Conservation (phyloP, 2,113 vertebrate genomes). For the Mionectes macconnelli region DNA sequence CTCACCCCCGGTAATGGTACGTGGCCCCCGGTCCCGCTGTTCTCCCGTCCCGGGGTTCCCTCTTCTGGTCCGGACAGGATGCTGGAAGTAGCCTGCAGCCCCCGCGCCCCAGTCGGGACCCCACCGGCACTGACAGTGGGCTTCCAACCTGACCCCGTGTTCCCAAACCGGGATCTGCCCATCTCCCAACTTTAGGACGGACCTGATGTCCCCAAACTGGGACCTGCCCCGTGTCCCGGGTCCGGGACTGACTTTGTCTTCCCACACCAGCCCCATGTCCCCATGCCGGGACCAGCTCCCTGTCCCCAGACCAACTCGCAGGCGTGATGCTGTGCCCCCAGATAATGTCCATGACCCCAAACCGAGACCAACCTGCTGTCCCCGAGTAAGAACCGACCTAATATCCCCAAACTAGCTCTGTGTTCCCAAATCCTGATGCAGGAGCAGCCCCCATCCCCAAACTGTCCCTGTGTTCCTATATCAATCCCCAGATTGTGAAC, state of each 20-base stretch:
- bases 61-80: neutral
- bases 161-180: neutral
- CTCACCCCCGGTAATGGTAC: constrained; percentile 81
- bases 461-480: neutral
- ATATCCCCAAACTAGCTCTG: neutral
- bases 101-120: neutral
- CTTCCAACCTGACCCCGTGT: too few species aligned
- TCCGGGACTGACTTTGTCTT: rapidly evolving
- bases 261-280: rapidly evolving
- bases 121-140: rapidly evolving
- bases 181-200: rapidly evolving
- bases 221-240: rapidly evolving
- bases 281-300: neutral
- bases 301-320: neutral
- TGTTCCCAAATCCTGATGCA: neutral
- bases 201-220: rapidly evolving
- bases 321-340: neutral
- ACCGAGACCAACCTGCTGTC: rapidly evolving
- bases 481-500: rapidly evolving
- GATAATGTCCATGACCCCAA: rapidly evolving
- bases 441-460: neutral
- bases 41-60: neutral
- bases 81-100: neutral
- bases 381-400: rapidly evolving
- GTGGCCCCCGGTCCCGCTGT: neutral